A percentile compares a stretch with the other conserved stretches of the same genome.
Conservation (phyloP, 1,140 invertebrate species). For the Drosophila lacteicornis region DNA sequence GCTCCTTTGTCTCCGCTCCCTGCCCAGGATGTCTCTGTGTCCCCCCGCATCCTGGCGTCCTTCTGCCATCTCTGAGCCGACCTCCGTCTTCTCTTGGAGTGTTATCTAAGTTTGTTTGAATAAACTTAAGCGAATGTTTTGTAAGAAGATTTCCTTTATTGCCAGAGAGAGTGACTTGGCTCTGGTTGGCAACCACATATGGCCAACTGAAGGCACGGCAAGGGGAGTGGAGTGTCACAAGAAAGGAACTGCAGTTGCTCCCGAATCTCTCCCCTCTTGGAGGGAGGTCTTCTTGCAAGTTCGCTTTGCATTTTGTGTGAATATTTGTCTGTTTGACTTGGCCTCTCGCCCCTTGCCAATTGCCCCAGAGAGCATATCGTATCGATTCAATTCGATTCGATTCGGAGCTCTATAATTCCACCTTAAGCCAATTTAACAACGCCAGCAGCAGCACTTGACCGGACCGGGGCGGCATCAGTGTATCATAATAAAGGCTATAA, state of each 20-base stretch:
- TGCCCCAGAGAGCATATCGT: slow-evolving; percentile 27
- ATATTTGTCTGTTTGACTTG: slow-evolving; percentile 43
- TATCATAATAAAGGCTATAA: slow-evolving; percentile 82
- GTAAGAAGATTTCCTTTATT: slow-evolving; percentile 83
- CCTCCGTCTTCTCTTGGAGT: slow-evolving; percentile 37
- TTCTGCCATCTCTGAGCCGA: background rate
- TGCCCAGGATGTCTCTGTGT: slow-evolving; percentile 42
- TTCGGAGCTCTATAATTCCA: slow-evolving; percentile 68
- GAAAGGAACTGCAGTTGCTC: slow-evolving; percentile 24
- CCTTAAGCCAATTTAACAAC: slow-evolving; percentile 78
- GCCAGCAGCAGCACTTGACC: slow-evolving; percentile 52
- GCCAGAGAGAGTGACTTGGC: slow-evolving; percentile 66
- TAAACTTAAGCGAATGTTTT: slow-evolving; percentile 84
- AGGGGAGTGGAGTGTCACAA: background rate
- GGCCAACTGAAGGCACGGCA: slow-evolving; percentile 17
- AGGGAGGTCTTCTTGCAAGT: slow-evolving; percentile 59
- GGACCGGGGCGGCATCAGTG: slow-evolving; percentile 35
- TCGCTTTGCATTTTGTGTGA: slow-evolving; percentile 52
- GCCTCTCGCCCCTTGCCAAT: slow-evolving; percentile 10
- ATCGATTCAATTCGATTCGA: slow-evolving; percentile 27
- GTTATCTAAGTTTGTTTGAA: slow-evolving; percentile 83
- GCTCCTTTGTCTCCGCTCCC: slow-evolving; percentile 73
- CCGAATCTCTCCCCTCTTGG: slow-evolving; percentile 8
- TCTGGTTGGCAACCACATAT: slow-evolving; percentile 71
- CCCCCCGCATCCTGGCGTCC: background rate